Percentiles rank a stretch among this genome's conserved stretches.
phyloP scores from a whole-genome alignment of 2,797 vertebrate genomes.

The Gastrophryne carolinensis region DNA sequence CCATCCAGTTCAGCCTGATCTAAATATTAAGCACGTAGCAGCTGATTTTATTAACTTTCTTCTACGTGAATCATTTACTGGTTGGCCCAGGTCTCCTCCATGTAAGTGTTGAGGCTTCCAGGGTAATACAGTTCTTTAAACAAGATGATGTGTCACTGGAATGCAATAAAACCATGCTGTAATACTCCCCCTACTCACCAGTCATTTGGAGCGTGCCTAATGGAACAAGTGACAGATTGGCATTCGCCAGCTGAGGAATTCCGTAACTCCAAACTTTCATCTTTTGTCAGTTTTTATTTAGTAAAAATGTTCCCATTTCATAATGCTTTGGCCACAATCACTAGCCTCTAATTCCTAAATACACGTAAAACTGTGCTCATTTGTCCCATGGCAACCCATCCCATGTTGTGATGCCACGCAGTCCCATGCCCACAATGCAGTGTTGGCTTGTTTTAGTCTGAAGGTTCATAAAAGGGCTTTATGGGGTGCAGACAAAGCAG shows the following conservation, averaged over 20 bases:
- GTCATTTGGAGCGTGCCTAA: constrained; percentile 61
- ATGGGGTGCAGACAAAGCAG: no score
- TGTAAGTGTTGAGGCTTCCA: constrained; percentile 32
- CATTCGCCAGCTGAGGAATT: constrained; percentile 30
- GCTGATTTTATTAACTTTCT: constrained; percentile 8
- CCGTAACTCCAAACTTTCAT: constrained; percentile 15
- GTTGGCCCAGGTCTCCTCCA: constrained; percentile 51
- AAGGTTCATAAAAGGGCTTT: not conserved
- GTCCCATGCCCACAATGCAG: not conserved
- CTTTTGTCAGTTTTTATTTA: constrained; percentile 33
- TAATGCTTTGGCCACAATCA: not conserved
- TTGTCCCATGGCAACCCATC: constrained; percentile 1
- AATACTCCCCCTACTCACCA: constrained; percentile 59
- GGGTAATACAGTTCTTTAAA: constrained; percentile 51
- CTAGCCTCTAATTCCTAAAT: constrained; percentile 7
- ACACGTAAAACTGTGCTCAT: not conserved
- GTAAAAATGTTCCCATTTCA: constrained; percentile 16
- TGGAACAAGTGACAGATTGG: constrained; percentile 60
- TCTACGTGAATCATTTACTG: not conserved
- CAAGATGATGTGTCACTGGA: constrained; percentile 62
- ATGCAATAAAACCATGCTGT: constrained; percentile 59
- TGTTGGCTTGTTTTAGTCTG: not conserved
- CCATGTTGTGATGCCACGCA: constrained; percentile 5
- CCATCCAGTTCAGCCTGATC: no score
- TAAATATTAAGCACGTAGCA: constrained; percentile 4